Percentiles rank a stretch among this genome's conserved stretches.
Conservation (phyloP, 2,888 invertebrate species). For the Gymnocheta viridis region DNA sequence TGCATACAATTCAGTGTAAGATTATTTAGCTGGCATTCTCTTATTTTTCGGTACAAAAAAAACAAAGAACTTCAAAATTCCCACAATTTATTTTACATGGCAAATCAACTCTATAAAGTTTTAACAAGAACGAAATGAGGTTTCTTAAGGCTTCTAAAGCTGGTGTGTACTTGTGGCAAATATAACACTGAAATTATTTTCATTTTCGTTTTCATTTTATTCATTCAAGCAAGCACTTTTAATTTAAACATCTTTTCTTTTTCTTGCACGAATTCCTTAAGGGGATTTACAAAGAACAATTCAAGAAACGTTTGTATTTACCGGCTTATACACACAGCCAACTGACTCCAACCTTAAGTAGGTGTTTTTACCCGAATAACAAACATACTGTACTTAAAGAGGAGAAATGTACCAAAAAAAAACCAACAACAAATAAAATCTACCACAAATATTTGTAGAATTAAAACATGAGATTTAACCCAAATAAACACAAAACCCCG, state of each 20-base stretch:
- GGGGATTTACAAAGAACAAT: constrained; percentile 16
- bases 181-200: background rate
- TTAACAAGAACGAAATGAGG: background rate
- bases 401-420: too few species aligned
- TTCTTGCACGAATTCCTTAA: constrained; percentile 10
- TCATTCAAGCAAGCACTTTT: constrained; percentile 31
- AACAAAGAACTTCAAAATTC: background rate
- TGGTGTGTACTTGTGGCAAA: constrained; percentile 21
- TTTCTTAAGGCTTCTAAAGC: background rate
- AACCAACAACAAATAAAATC: background rate
- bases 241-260: constrained; percentile 21
- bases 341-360: background rate
- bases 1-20: background rate
- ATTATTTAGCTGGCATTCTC: too few species aligned
- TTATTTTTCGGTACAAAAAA: too few species aligned
- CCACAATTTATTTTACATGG: background rate
- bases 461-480: background rate
- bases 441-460: background rate
- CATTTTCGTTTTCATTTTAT: constrained; percentile 4
- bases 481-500: background rate
- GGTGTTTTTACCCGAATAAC: background rate
- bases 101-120: background rate
- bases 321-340: background rate
- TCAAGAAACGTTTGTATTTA: background rate
- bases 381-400: too few species aligned